These are phyloP conservation scores for Dryoscopus gambensis DNA, from an alignment of 2,113 vertebrate species.

Conservation along the genomic window DNA sequence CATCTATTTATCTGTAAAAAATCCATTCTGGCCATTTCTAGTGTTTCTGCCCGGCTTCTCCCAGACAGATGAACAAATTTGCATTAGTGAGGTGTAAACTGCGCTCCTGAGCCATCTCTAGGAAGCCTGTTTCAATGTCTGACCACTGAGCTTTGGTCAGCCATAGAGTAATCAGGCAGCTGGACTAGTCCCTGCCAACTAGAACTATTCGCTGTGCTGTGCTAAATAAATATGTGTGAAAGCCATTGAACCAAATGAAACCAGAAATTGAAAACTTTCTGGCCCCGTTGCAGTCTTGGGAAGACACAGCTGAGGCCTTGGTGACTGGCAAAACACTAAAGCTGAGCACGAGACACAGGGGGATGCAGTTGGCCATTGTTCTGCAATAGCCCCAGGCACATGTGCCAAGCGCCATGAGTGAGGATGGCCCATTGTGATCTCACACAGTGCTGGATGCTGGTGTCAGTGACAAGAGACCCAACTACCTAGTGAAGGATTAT, in stretches of 20 bases:
- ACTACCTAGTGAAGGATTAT: background rate
- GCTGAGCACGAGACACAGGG: background rate
- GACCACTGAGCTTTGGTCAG: background rate
- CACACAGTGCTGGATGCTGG: background rate
- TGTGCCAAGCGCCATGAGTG: rapidly evolving
- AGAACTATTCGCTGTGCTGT: background rate
- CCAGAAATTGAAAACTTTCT: background rate
- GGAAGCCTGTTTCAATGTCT: background rate
- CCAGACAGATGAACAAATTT: background rate
- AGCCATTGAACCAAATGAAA: background rate
- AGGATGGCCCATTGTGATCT: background rate
- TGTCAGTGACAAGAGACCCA: background rate
- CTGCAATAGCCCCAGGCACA: rapidly evolving
- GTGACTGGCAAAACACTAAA: background rate
- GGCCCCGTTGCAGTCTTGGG: background rate
- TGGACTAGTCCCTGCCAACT: background rate
- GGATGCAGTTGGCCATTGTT: rapidly evolving
- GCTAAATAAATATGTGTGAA: background rate
- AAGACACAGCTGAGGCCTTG: background rate
- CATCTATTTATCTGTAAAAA: background rate
- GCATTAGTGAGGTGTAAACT: background rate
- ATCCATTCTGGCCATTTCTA: background rate
- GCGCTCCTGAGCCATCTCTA: background rate
- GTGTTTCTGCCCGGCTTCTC: background rate
- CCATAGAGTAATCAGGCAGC: background rate